Conservation (phyloP, 2,888 invertebrate genomes). For the Heliconius sara region DNA sequence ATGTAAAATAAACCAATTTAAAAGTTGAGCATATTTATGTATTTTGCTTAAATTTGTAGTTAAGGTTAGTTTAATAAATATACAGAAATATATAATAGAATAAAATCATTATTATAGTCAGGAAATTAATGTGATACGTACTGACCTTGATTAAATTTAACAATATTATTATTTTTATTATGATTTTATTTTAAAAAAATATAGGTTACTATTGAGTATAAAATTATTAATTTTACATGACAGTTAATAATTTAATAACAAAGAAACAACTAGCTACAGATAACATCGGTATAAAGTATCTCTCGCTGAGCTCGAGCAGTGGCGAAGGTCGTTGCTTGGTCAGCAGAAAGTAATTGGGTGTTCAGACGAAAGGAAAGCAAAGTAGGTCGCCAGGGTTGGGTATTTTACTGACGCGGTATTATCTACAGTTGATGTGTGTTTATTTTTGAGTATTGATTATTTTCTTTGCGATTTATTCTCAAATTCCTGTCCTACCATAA, state of each 20-base stretch:
- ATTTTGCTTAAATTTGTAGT: too few species aligned
- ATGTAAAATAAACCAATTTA: too few species aligned
- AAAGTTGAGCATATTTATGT: too few species aligned
- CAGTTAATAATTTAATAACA: neutral
- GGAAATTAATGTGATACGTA: neutral
- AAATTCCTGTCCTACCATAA: too few species aligned
- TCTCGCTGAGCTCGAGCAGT: slow-evolving; percentile 7
- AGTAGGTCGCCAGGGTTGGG: slow-evolving; percentile 25
- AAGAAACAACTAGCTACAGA: neutral
- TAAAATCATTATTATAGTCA: too few species aligned
- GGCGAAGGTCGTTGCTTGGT: slow-evolving; percentile 18
- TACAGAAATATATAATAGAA: too few species aligned
- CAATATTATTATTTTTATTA: neutral
- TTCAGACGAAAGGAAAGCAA: slow-evolving; percentile 20
- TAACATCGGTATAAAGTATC: slow-evolving; percentile 17
- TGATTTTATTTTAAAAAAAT: too few species aligned
- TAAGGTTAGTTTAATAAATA: too few species aligned
- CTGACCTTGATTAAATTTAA: neutral
- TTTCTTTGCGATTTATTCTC: too few species aligned
- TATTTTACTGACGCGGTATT: neutral
- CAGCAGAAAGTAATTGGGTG: slow-evolving; percentile 30
- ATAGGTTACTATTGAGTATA: neutral
- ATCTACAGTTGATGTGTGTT: neutral
- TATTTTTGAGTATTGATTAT: slow-evolving; percentile 7
- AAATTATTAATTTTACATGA: neutral